Conservation (phyloP, 2,113 vertebrate species). For the Toxotes jaculatrix region DNA sequence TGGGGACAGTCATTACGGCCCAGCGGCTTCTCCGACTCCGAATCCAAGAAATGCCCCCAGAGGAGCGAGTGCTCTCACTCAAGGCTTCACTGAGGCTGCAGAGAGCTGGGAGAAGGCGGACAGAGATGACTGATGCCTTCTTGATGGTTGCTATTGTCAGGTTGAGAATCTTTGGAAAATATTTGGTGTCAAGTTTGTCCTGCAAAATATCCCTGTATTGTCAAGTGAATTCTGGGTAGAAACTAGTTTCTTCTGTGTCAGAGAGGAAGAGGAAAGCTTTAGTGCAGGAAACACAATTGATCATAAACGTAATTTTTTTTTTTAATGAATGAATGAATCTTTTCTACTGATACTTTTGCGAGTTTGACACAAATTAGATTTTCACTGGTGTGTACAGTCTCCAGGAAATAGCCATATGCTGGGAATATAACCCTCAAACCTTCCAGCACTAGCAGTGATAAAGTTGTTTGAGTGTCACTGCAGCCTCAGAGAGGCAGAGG, state of each 20-base stretch:
- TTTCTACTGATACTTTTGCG: no score
- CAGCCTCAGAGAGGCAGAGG: not conserved
- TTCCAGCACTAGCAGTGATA: not conserved
- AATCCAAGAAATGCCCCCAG: slow-evolving; percentile 44
- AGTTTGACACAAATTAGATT: no score
- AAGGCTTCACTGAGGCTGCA: slow-evolving; percentile 24
- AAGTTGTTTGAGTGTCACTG: not conserved
- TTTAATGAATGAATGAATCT: no score
- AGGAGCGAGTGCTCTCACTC: not conserved
- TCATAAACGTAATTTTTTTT: no score
- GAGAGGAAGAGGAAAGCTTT: no score
- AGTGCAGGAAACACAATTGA: no score
- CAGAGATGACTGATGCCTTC: slow-evolving; percentile 16
- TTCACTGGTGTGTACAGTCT: no score
- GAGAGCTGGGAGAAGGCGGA: slow-evolving; percentile 14
- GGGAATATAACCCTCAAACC: not conserved
- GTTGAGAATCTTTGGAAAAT: slow-evolving; percentile 15
- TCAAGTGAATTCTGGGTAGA: not conserved
- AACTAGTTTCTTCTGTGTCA: no score
- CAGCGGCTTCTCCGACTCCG: slow-evolving; percentile 18
- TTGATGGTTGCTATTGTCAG: slow-evolving; percentile 13
- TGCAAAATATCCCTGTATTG: not conserved
- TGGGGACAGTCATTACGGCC: slow-evolving; percentile 61
- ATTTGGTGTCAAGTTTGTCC: not conserved
- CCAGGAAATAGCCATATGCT: no score